Conservation (phyloP, 2,888 invertebrate genomes). For the Gortyna flavago region DNA sequence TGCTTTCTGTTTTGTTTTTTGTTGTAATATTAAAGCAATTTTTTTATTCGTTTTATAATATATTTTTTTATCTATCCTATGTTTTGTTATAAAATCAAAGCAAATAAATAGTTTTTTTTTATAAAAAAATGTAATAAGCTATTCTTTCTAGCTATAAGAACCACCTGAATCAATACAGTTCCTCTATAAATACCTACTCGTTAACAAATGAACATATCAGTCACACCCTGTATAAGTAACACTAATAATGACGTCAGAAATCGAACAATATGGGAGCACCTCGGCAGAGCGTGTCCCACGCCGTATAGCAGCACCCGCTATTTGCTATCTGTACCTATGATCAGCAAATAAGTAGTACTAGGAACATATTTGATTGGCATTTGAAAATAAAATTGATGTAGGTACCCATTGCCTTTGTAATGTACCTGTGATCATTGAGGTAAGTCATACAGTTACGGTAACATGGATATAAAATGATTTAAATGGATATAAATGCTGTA, state of each 20-base stretch:
- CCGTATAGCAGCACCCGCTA: slow-evolving; percentile 52
- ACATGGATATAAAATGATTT: not conserved
- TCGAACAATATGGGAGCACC: slow-evolving; percentile 76
- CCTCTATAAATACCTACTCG: not conserved
- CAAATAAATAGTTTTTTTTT: not conserved
- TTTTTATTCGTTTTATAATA: not conserved
- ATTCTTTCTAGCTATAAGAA: not conserved
- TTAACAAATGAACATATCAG: slow-evolving; percentile 3
- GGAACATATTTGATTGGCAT: slow-evolving; percentile 41
- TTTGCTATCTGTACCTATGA: slow-evolving; percentile 40
- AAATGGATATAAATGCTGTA: not conserved
- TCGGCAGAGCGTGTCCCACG: slow-evolving; percentile 70
- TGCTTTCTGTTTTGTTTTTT: not conserved
- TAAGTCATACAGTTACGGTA: not conserved
- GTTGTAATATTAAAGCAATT: not conserved
- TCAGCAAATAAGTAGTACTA: slow-evolving; percentile 49
- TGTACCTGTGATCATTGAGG: not conserved
- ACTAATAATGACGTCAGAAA: slow-evolving; percentile 72
- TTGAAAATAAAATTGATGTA: slow-evolving; percentile 21
- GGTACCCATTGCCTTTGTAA: not conserved
- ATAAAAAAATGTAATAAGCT: not conserved
- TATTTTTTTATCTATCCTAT: too few species aligned
- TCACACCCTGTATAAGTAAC: slow-evolving; percentile 60
- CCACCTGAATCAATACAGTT: not conserved
- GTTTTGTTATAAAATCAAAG: not conserved